Percentiles rank a stretch among this genome's conserved stretches.
Evolutionary conservation across 1,140 invertebrate species (phyloP).

Genomic region (Cataglyphis hispanica): DNA sequence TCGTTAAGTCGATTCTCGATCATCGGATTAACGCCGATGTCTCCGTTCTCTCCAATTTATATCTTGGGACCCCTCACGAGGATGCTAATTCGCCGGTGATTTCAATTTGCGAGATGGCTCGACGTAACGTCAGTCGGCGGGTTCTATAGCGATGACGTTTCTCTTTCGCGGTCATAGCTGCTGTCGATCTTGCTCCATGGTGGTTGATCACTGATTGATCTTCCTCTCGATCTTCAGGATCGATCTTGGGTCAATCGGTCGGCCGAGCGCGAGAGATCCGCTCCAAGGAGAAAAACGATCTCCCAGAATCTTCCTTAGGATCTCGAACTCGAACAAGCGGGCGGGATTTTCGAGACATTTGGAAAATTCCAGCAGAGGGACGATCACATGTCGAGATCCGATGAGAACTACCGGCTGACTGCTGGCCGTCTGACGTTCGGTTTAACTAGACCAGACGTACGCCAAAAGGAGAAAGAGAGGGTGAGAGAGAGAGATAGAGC

Average conservation of each 20-base stretch:
- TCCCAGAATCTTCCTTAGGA: not conserved
- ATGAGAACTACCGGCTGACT: conserved; percentile 51
- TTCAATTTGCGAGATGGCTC: conserved; percentile 11
- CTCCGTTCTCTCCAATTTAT: not conserved
- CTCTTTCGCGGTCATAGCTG: not conserved
- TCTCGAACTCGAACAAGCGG: not conserved
- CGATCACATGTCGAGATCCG: not conserved
- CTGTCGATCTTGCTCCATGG: not conserved
- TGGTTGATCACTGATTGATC: not conserved
- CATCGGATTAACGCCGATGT: not conserved
- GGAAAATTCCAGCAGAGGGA: not conserved
- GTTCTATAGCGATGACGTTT: not conserved
- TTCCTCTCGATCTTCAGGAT: not conserved
- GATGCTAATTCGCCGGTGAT: not conserved
- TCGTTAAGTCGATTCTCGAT: not conserved
- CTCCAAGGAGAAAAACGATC: not conserved
- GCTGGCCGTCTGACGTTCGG: conserved; percentile 17
- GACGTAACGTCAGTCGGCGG: not conserved
- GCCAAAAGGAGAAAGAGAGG: not conserved
- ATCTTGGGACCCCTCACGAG: not conserved
- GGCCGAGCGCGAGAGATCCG: not conserved
- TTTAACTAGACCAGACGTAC: conserved; percentile 17
- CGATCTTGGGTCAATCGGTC: not conserved
- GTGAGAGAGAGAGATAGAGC: not conserved
- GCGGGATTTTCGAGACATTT: not conserved